Evolutionary conservation across 1,140 invertebrate genomes (phyloP), one percentile per base, ranked within the genome.

Genomic region (Teleopsis dalmanni): DNA sequence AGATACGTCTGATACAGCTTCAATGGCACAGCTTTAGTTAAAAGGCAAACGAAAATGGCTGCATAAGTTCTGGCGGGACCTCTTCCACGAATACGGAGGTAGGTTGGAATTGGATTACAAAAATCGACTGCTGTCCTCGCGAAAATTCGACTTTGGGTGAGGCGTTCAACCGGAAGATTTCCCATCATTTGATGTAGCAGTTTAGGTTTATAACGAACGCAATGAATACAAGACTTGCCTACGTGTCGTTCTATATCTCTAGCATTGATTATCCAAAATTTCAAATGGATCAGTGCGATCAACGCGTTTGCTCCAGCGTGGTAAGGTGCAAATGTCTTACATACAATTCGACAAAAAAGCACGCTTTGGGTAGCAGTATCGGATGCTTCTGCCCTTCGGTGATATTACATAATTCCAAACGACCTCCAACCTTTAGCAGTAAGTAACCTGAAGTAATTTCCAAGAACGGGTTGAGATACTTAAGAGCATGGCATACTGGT

Each of bases 1-100:
- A 4, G 61, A 51, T 19, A 68, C 16, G 49, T 57, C 51, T 6
- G 29, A 40, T 0, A 69, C 60, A 3, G 60, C 22, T 48, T 71
- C 61, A 16, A 71, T 45, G 35, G 65, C 4, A 62, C 47, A 13
- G 63, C 65, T 46, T 54, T 55, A 6, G 56, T 57, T 1, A 53
- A 36, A 5, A 58, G 47, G 40, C 65, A 72, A 5, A 57, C 53
- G 37, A 65, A 69, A 9, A 69, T 8, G 22, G 40, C 38, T 13
- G 48, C 16, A 36, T 52, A 52, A 19, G n/a, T 16, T 23, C 34
- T 49, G 23, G 3, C 22, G 9, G 47, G 62, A 22, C 19, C 3
- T 29, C 38, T 47, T 13, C 46, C 46, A 25, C 35, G 16, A 14
- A 47, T 16, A 8, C 22, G 19, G 3, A 18, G 19, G 18, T 22